Evolutionary conservation across 2,888 invertebrate genomes (phyloP).

Genomic region (Ennomos fuscantarius): DNA sequence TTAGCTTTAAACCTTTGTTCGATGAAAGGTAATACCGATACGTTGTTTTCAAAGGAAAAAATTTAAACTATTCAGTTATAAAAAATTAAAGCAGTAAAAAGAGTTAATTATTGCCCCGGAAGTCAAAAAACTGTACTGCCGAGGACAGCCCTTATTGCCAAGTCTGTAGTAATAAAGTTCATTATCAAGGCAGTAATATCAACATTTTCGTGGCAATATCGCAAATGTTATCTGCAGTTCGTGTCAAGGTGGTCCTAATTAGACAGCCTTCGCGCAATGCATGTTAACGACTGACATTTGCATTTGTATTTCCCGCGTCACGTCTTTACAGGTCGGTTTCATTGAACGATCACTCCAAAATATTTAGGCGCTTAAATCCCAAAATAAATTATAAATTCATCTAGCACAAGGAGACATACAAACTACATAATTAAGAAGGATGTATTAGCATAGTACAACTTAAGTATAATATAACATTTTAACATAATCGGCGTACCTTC

Average conservation of each 20-base stretch:
- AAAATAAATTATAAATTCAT: no score
- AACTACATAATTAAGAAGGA: no score
- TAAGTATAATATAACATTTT: no score
- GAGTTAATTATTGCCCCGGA: not conserved
- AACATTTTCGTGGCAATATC: slow-evolving; percentile 58
- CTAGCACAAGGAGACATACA: no score
- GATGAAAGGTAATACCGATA: no score
- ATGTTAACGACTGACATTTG: slow-evolving; percentile 83
- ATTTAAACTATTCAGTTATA: no score
- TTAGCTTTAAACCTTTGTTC: no score
- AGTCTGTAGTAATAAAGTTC: slow-evolving; percentile 19
- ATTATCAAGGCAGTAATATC: slow-evolving; percentile 47
- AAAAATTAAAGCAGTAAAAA: not conserved
- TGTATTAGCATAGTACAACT: no score
- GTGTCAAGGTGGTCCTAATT: slow-evolving; percentile 77
- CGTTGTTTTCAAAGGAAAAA: no score
- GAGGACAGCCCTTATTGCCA: not conserved
- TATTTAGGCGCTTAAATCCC: not conserved
- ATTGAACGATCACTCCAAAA: slow-evolving; percentile 9
- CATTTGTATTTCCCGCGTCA: slow-evolving; percentile 62
- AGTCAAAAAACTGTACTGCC: no score
- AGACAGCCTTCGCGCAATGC: slow-evolving; percentile 80
- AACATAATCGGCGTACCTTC: no score
- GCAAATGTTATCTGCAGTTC: slow-evolving; percentile 65
- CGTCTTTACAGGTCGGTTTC: slow-evolving; percentile 40